A percentile compares a stretch with the other conserved stretches of the same genome.
phyloP scores from a whole-genome alignment of 2,888 invertebrate species.

The Stenodema calcarata region DNA sequence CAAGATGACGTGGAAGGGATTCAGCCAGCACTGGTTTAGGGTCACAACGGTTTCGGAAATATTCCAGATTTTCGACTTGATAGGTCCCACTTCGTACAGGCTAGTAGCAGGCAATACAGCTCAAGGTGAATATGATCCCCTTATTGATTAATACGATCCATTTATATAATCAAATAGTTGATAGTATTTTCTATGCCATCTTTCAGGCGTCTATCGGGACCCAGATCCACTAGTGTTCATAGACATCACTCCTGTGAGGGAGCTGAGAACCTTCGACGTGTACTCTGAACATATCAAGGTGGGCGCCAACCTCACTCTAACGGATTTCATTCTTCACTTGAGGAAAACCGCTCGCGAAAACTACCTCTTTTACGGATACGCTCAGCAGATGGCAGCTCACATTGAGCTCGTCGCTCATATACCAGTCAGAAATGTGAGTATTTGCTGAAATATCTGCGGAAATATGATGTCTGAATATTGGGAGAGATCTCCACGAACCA shows the following conservation, averaged over 20 bases:
- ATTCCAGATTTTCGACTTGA: slow-evolving; percentile 65
- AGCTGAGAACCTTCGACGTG: slow-evolving; percentile 61
- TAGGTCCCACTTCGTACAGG: slow-evolving; percentile 63
- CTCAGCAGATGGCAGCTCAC: slow-evolving; percentile 60
- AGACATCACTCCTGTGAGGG: slow-evolving; percentile 64
- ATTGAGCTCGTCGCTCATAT: slow-evolving; percentile 61
- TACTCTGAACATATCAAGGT: slow-evolving; percentile 61
- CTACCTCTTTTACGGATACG: slow-evolving; percentile 58
- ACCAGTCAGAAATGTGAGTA: slow-evolving; percentile 62
- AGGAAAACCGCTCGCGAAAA: slow-evolving; percentile 26
- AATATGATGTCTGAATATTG: too few species aligned
- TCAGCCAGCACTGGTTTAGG: slow-evolving; percentile 65
- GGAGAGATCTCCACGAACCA: too few species aligned
- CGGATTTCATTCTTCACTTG: slow-evolving; percentile 64
- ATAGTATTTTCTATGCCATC: background rate
- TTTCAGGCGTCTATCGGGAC: slow-evolving; percentile 63
- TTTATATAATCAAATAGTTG: too few species aligned
- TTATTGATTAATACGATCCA: too few species aligned
- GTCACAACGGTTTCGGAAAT: slow-evolving; percentile 66
- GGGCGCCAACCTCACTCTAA: slow-evolving; percentile 68
- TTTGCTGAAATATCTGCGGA: too few species aligned
- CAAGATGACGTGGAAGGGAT: background rate
- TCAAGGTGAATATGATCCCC: slow-evolving; percentile 67
- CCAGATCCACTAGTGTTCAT: slow-evolving; percentile 62
- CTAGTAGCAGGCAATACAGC: slow-evolving; percentile 79